A percentile compares a stretch with the other conserved stretches of the same genome.
Evolutionary conservation across 2,113 vertebrate species (phyloP).

Genomic region (Gobio gobio): DNA sequence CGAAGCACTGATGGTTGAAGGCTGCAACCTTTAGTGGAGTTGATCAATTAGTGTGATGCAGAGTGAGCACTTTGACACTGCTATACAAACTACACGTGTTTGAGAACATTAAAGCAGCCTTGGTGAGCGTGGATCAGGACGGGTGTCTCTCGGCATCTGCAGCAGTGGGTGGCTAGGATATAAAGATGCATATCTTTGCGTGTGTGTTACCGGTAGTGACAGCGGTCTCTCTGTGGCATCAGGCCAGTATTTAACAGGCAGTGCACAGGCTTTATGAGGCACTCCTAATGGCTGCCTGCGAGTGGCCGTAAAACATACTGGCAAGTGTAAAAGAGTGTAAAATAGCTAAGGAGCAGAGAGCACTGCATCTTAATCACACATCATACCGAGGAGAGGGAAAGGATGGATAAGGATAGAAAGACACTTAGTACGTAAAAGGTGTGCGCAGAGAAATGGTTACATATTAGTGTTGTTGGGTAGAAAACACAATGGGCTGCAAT

Average conservation of each 20-base stretch:
- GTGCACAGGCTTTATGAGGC: slow-evolving; percentile 50
- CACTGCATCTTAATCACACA: slow-evolving; percentile 33
- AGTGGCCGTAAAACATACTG: slow-evolving; percentile 36
- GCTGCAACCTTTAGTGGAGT: slow-evolving; percentile 21
- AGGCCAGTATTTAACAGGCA: slow-evolving; percentile 46
- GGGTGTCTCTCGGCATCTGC: background rate
- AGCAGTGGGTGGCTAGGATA: background rate
- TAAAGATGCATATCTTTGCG: slow-evolving; percentile 16
- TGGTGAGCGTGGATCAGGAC: background rate
- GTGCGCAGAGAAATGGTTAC: background rate
- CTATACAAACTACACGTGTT: background rate
- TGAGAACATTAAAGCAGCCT: background rate
- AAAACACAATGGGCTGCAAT: background rate
- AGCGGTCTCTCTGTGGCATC: background rate
- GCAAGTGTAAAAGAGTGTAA: slow-evolving; percentile 39
- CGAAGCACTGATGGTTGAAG: slow-evolving; percentile 2
- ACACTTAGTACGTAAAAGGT: background rate
- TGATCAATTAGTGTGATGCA: slow-evolving; percentile 24
- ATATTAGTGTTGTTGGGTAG: too few species aligned
- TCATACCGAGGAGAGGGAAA: slow-evolving; percentile 4
- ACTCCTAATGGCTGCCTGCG: slow-evolving; percentile 40
- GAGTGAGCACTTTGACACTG: background rate
- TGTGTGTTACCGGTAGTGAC: background rate
- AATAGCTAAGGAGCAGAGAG: slow-evolving; percentile 26
- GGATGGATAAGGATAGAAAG: background rate